These are phyloP conservation scores for Lutraria lutraria DNA, from an alignment of 2,888 invertebrate species.

Conservation along the genomic window DNA sequence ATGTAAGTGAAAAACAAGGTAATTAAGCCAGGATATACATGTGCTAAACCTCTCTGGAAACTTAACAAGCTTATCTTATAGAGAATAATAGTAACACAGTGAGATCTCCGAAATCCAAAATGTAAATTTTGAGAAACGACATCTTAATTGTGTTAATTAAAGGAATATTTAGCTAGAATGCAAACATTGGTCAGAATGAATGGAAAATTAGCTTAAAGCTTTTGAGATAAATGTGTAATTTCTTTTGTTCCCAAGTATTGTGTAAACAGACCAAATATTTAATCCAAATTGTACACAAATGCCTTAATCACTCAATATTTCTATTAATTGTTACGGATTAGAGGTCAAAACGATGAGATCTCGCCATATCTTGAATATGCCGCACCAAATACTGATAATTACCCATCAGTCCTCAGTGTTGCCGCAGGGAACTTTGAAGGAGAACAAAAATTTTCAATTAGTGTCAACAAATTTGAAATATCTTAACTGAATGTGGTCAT, in stretches of 20 bases:
- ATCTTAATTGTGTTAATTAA: constrained; percentile 66
- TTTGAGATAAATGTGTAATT: constrained; percentile 64
- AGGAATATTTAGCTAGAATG: constrained; percentile 50
- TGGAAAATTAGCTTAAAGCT: constrained; percentile 60
- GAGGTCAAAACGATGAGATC: constrained; percentile 27
- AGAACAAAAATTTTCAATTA: constrained; percentile 40
- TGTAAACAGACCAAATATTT: constrained; percentile 57
- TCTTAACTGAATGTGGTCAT: background rate
- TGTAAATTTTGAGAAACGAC: constrained; percentile 48
- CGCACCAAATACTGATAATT: constrained; percentile 31
- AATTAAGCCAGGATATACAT: constrained; percentile 37
- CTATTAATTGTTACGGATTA: constrained; percentile 58
- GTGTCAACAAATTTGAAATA: constrained; percentile 24
- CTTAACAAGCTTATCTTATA: constrained; percentile 15
- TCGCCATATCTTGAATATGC: constrained; percentile 30
- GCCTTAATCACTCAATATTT: constrained; percentile 54
- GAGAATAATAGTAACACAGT: constrained; percentile 14
- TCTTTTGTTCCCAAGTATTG: constrained; percentile 63
- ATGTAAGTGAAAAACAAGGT: constrained; percentile 31
- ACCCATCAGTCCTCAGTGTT: constrained; percentile 17
- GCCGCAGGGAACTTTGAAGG: constrained; percentile 6
- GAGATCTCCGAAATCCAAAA: constrained; percentile 43
- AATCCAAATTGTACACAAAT: constrained; percentile 60
- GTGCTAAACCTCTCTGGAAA: constrained; percentile 29
- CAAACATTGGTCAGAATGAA: constrained; percentile 52